phyloP scores from a whole-genome alignment of 2,113 vertebrate genomes.

The Chloropsis hardwickii region DNA sequence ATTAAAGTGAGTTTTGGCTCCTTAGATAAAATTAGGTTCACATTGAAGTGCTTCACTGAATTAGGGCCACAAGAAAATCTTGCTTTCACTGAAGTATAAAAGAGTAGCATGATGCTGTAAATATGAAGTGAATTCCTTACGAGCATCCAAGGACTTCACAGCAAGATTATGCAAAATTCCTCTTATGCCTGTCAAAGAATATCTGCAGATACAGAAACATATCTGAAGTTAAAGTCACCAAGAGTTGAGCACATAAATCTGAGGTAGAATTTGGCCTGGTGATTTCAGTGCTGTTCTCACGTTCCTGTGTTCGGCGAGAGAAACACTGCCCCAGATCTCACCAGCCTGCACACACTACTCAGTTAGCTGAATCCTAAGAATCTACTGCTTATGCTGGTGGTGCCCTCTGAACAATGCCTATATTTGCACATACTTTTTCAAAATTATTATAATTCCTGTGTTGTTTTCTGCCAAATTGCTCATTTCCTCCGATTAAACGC shows the following conservation, averaged over 20 bases:
- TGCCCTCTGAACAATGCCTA: neutral
- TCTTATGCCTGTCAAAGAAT: neutral
- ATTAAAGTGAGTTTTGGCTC: neutral
- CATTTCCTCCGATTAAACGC: neutral
- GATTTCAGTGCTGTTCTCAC: neutral
- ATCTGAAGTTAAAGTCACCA: neutral
- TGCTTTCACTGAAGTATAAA: neutral
- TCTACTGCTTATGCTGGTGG: neutral
- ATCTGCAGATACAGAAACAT: neutral
- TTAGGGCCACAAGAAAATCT: neutral
- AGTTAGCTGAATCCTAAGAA: neutral
- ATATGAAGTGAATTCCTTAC: neutral
- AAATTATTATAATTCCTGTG: neutral
- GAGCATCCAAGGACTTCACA: neutral
- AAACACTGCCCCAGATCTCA: neutral
- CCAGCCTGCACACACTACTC: neutral
- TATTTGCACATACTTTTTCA: neutral
- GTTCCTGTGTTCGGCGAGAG: neutral
- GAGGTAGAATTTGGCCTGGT: neutral
- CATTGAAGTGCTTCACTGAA: neutral
- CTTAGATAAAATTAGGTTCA: neutral
- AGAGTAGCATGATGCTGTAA: neutral
- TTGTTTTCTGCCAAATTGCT: neutral
- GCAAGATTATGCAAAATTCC: conserved; percentile 6
- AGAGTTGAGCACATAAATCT: neutral